Evolutionary conservation across 2,888 invertebrate genomes (phyloP).

Genomic region (Chymomyza procnemis): DNA sequence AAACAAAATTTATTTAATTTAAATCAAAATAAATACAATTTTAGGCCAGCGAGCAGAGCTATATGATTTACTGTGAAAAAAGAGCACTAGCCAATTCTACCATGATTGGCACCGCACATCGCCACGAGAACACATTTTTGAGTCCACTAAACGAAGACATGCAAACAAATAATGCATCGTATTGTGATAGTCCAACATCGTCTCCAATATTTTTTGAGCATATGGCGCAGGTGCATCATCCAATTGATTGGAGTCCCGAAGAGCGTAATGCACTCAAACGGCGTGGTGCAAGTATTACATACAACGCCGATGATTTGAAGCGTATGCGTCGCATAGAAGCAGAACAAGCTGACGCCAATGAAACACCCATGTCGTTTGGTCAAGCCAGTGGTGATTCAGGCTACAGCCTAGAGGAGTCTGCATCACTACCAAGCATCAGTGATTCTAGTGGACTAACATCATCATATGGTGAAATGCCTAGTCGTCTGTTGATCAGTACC

Average conservation of each 20-base stretch:
- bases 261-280: conserved; percentile 7
- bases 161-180: background rate
- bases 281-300: background rate
- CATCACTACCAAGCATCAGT: conserved; percentile 33
- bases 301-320: conserved; percentile 10
- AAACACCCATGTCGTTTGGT: conserved; percentile 22
- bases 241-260: conserved; percentile 63
- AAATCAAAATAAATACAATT: background rate
- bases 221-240: conserved; percentile 65
- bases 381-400: conserved; percentile 37
- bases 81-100: conserved; percentile 58
- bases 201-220: conserved; percentile 45
- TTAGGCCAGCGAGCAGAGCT: conserved; percentile 62
- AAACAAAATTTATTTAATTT: background rate
- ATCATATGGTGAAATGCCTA: conserved; percentile 46
- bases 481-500: conserved; percentile 53
- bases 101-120: conserved; percentile 50
- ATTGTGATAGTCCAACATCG: conserved; percentile 46
- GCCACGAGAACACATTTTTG: background rate
- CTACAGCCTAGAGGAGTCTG: conserved; percentile 32
- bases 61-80: background rate
- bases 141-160: background rate
- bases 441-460: conserved; percentile 15
- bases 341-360: conserved; percentile 11
- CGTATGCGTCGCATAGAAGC: conserved; percentile 10